Evolutionary conservation across 2,888 invertebrate species (phyloP).

Genomic region (Sussaba pulchella): DNA sequence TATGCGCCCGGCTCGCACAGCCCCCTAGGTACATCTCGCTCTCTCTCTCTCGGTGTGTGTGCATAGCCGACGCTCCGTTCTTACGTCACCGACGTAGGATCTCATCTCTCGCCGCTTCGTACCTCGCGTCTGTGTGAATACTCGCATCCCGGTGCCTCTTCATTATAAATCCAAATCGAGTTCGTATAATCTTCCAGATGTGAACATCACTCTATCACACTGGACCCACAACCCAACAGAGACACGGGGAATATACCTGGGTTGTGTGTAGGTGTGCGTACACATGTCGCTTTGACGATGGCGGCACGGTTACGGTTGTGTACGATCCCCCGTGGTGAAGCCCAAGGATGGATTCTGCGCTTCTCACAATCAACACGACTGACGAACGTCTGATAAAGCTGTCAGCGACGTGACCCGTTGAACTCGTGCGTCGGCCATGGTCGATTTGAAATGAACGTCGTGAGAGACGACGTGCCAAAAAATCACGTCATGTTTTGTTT

Average conservation of each 20-base stretch:
- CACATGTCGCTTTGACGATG: conserved; percentile 9
- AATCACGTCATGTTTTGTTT: not conserved
- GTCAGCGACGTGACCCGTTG: conserved; percentile 57
- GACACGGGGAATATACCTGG: not conserved
- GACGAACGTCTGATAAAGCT: conserved; percentile 58
- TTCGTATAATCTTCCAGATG: conserved; percentile 76
- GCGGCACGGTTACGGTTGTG: conserved; percentile 41
- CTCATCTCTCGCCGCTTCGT: conserved; percentile 54
- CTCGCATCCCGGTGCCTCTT: conserved; percentile 73
- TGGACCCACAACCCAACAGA: conserved; percentile 45
- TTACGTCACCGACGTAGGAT: conserved; percentile 22
- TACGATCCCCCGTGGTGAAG: conserved; percentile 59
- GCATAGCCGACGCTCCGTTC: conserved; percentile 41
- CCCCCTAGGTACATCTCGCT: conserved; percentile 16
- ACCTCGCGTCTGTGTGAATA: conserved; percentile 66
- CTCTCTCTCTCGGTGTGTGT: conserved; percentile 1
- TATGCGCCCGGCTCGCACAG: conserved; percentile 77
- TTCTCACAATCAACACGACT: conserved; percentile 44
- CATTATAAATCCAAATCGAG: conserved; percentile 82
- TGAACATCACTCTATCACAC: conserved; percentile 72
- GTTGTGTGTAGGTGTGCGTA: conserved; percentile 9
- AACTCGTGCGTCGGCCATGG: conserved; percentile 34
- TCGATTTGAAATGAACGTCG: conserved; percentile 41
- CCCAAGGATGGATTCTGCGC: conserved; percentile 39
- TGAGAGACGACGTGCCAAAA: conserved; percentile 2